Percentiles rank a stretch among this genome's conserved stretches.
Evolutionary conservation across 1,140 invertebrate genomes (phyloP).

Genomic region (Eueides isabella): DNA sequence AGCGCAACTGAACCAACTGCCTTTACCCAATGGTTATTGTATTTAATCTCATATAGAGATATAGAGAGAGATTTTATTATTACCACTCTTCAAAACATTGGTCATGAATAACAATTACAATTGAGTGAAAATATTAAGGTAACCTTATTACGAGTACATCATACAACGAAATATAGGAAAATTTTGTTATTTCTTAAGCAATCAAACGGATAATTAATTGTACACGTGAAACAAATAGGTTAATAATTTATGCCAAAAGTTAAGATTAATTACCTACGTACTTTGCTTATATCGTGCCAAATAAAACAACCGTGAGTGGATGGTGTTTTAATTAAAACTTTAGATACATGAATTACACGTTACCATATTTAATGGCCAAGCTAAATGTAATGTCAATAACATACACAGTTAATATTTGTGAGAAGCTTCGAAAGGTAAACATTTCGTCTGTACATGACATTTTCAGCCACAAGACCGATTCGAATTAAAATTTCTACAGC

Average conservation of each 20-base stretch:
- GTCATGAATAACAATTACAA: no score
- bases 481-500: conserved; percentile 63
- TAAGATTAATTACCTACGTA: conserved; percentile 9
- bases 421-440: conserved; percentile 48
- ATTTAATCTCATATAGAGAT: no score
- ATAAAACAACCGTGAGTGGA: conserved; percentile 1
- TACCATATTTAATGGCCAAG: conserved; percentile 4
- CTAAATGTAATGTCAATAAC: conserved; percentile 31
- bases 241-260: neutral
- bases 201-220: neutral
- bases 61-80: no score
- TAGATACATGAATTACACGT: conserved; percentile 6
- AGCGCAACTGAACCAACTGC: no score
- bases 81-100: no score
- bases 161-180: no score
- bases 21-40: no score
- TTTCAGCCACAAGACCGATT: conserved; percentile 45
- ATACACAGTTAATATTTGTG: conserved; percentile 16
- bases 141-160: no score
- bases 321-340: conserved; percentile 11
- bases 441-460: conserved; percentile 58
- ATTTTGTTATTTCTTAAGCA: neutral
- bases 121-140: no score
- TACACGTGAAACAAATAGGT: neutral
- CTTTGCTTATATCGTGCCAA: neutral